Evolutionary conservation across 2,113 vertebrate species (phyloP).

Genomic region (Vulpes lagopus): DNA sequence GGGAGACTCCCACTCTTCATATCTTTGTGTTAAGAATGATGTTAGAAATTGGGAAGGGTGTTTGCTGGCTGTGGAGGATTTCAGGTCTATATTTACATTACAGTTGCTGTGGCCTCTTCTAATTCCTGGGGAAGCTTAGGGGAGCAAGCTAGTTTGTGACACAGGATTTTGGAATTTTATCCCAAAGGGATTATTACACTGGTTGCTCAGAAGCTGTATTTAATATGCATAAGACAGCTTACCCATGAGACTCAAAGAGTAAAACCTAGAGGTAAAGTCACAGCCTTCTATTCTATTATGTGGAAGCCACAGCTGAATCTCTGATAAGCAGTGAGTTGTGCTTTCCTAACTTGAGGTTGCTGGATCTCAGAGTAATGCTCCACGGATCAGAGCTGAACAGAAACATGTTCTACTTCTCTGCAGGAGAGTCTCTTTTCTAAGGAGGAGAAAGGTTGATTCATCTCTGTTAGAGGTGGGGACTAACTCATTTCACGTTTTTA

Average conservation of each 20-base stretch:
- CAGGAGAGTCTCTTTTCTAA: neutral
- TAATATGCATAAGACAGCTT: neutral
- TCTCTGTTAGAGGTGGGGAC: neutral
- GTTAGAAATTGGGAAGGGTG: neutral
- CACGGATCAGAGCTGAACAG: neutral
- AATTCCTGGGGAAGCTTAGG: neutral
- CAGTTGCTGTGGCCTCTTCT: neutral
- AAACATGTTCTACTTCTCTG: neutral
- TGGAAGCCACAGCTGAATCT: neutral
- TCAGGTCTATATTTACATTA: neutral
- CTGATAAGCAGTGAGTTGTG: neutral
- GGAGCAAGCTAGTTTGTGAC: neutral
- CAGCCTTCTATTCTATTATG: neutral
- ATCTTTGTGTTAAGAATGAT: neutral
- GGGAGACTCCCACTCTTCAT: neutral
- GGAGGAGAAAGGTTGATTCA: neutral
- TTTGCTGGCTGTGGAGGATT: neutral
- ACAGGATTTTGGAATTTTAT: conserved; percentile 33
- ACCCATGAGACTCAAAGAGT: neutral
- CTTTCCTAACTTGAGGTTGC: neutral
- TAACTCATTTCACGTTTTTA: neutral
- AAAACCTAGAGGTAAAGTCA: neutral
- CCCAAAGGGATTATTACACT: neutral
- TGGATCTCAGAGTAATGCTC: neutral
- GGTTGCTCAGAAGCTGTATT: neutral